phyloP scores from a whole-genome alignment of 2,797 vertebrate genomes.

The Clarias pachynema region DNA sequence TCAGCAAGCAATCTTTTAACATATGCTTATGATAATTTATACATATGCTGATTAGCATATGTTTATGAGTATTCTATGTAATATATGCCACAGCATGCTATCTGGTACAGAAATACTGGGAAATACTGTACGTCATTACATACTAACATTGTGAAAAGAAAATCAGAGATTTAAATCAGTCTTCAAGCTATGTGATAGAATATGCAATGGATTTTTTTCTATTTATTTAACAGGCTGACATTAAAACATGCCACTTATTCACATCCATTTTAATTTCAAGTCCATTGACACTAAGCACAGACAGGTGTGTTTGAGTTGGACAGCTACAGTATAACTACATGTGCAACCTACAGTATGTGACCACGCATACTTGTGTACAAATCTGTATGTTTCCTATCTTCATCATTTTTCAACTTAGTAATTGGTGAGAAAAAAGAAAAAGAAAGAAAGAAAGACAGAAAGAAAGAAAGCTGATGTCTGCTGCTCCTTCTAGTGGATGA shows the following conservation, averaged over 20 bases:
- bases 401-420: too few species aligned
- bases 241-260: not conserved
- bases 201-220: too few species aligned
- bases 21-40: not conserved
- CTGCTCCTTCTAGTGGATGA: not conserved
- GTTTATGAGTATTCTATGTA: too few species aligned
- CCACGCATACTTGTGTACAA: not conserved
- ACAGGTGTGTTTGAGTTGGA: not conserved
- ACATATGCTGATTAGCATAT: too few species aligned
- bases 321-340: not conserved
- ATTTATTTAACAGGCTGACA: not conserved
- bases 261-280: not conserved
- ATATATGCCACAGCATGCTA: too few species aligned
- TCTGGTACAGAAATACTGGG: too few species aligned
- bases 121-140: too few species aligned
- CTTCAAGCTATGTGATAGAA: too few species aligned
- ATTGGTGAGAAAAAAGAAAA: too few species aligned
- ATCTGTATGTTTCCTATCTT: not conserved
- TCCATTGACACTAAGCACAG: not conserved
- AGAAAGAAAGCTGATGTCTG: not conserved
- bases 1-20: not conserved
- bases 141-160: too few species aligned
- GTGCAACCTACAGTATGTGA: not conserved
- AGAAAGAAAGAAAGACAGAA: not conserved
- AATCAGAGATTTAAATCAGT: too few species aligned